Evolutionary conservation across 2,113 vertebrate genomes (phyloP), one percentile per base, ranked within the genome.

Genomic region (Spea multiplicata): DNA sequence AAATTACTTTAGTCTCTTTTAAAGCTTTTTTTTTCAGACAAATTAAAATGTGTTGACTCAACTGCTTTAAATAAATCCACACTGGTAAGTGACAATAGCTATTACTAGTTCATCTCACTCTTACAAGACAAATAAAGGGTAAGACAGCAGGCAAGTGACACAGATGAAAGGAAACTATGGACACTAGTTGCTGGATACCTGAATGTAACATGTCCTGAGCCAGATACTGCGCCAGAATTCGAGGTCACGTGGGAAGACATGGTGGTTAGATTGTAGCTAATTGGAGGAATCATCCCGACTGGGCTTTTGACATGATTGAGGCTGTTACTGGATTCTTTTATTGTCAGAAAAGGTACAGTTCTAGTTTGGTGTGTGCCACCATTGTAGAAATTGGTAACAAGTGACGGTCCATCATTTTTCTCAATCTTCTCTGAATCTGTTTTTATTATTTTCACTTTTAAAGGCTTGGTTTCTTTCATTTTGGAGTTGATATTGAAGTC

Each of bases 251-350:
- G 46, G 1, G 86, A 55, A 0, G 78, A 64, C 30, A 80, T 52
- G 14, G 86, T 75, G 59, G 89, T 86, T 74, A 86, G 83, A 62
- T 70, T 89, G 67, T 85, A 84, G 14, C 4, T 76, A 45, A 93
- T 84, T 4, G 86, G 87, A 75, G 92, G 91, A 44, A 94, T 91
- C 0, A 87, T 73, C 13, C 76, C 53, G 45, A 82, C 49, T 0
- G 75, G 17, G 17, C 67, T 88, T 83, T 83, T 90, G 13, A 74
- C 0, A 3, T 70, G 85, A 68, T 89, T 86, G 83, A 86, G 9
- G 0, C 14, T 74, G 81, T 82, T 85, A 76, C 78, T 85, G 69
- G 84, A 80, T 3, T 91, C 88, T 74, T 83, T 86, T 5, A 86
- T 73, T 78, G 68, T 83, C 17, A 84, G 75, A 6, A 84, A 87